Evolutionary conservation across 2,888 invertebrate genomes (phyloP), one percentile per base, ranked within the genome.

Genomic region (Monochamus alternatus): DNA sequence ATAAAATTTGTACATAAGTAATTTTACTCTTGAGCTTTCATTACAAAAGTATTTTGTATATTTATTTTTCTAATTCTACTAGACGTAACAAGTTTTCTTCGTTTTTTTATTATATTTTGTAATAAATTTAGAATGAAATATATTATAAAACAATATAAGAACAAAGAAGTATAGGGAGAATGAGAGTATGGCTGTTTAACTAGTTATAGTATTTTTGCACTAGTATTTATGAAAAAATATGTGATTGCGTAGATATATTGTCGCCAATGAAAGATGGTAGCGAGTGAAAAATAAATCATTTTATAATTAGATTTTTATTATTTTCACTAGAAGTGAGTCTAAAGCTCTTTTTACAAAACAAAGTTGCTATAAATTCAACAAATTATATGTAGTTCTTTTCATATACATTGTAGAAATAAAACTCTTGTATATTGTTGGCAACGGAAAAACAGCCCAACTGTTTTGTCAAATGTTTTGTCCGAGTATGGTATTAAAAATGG

Each of bases 161-260:
- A 79, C 68, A 77, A 78, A 79, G 77, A 78, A 81, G 80, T 82
- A 82, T 80, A 78, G 81, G 77, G 76, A 82, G 85, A 80, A 82
- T 83, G 84, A 78, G 78, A 79, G 85, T 78, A 79, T 83, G 84
- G 79, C 76, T 82, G 83, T 81, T 82, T 82, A 84, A 85, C 83
- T 88, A 87, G 86, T 86, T 83, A 87, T 88, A 88, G 88, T 88
- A 88, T 88, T 88, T 88, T 88, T 88, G 88, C 88, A 88, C 88
- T 88, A 88, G 88, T 88, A 88, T 87, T 87, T 87, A 87, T 87
- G 87, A 85, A 86, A 85, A 83, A 85, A 82, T 86, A 84, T 87
- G 87, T 87, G 87, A 87, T 87, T 87, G 86, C 84, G 84, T 86
- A 87, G 85, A 84, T 84, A 82, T 82, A 83, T 83, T 84, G 83